phyloP scores from a whole-genome alignment of 2,797 vertebrate species.

The Rachycentron canadum region DNA sequence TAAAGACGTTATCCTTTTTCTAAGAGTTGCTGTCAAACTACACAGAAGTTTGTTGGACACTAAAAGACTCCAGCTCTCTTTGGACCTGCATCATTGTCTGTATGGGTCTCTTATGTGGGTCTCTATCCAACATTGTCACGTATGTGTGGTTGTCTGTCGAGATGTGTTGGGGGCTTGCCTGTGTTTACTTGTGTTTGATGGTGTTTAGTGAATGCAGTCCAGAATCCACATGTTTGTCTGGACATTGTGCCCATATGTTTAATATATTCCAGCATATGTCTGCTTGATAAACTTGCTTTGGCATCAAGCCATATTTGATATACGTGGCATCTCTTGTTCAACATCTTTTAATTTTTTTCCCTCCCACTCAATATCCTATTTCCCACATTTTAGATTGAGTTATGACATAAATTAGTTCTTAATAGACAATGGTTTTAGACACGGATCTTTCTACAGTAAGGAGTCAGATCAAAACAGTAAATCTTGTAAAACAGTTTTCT shows the following conservation, averaged over 20 bases:
- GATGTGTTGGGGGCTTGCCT: slow-evolving; percentile 49
- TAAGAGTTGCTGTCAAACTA: slow-evolving; percentile 76
- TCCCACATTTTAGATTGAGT: background rate
- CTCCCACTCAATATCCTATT: background rate
- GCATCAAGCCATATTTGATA: slow-evolving; percentile 10
- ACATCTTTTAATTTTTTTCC: slow-evolving; percentile 24
- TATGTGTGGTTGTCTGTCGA: slow-evolving; percentile 48
- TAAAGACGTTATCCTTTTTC: slow-evolving; percentile 71
- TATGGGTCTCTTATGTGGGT: slow-evolving; percentile 50
- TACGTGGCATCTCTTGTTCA: slow-evolving; percentile 9
- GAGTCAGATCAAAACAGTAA: background rate
- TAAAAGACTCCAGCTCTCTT: slow-evolving; percentile 50
- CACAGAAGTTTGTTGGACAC: slow-evolving; percentile 76
- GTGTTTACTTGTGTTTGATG: slow-evolving; percentile 59
- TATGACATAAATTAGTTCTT: background rate
- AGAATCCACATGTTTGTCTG: slow-evolving; percentile 37
- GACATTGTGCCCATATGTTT: slow-evolving; percentile 34
- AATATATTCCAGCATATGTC: slow-evolving; percentile 26
- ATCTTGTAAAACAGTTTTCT: background rate
- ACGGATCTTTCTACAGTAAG: background rate
- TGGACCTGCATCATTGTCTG: slow-evolving; percentile 61
- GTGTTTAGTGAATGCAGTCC: slow-evolving; percentile 48
- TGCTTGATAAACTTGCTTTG: slow-evolving; percentile 30
- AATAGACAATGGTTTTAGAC: background rate
- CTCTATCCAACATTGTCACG: slow-evolving; percentile 56